Conservation (phyloP, 2,888 invertebrate species). For the Allolobophora icterica region DNA sequence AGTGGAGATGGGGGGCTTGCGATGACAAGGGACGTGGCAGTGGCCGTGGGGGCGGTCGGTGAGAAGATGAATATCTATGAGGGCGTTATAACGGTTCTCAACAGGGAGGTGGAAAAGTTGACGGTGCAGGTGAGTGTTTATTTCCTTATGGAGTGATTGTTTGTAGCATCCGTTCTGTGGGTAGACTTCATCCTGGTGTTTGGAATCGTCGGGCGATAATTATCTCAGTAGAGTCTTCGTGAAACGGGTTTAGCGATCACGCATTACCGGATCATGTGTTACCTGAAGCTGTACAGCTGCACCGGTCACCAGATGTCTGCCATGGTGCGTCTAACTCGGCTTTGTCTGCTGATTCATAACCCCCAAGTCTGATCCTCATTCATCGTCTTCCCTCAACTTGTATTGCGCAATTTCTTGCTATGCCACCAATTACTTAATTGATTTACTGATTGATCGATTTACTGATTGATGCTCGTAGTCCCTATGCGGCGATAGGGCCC, state of each 20-base stretch:
- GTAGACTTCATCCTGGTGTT: neutral
- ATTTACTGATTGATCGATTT: too few relatives aligned
- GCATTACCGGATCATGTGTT: neutral
- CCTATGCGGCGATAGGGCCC: too few relatives aligned
- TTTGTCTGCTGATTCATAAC: neutral
- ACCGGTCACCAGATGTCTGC: too few relatives aligned
- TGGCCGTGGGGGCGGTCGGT: neutral
- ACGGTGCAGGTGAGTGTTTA: conserved; percentile 38
- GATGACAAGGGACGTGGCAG: neutral
- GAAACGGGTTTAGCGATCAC: neutral
- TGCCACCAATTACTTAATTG: too few relatives aligned
- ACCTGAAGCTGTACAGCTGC: too few relatives aligned
- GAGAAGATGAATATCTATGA: conserved; percentile 52
- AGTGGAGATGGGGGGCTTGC: neutral
- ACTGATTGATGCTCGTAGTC: too few relatives aligned
- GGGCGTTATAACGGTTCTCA: conserved; percentile 54
- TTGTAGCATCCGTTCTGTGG: too few relatives aligned
- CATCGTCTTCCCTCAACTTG: neutral
- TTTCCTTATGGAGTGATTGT: conserved; percentile 49
- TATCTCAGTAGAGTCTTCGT: neutral
- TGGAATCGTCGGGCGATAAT: neutral
- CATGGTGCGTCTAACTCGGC: too few relatives aligned
- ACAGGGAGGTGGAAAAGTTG: conserved; percentile 53
- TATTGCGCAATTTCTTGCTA: neutral
- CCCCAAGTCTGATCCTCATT: neutral